Conservation (phyloP, 37 sponge, comb jelly and placozoan species). For the Chondrosia reniformis region DNA sequence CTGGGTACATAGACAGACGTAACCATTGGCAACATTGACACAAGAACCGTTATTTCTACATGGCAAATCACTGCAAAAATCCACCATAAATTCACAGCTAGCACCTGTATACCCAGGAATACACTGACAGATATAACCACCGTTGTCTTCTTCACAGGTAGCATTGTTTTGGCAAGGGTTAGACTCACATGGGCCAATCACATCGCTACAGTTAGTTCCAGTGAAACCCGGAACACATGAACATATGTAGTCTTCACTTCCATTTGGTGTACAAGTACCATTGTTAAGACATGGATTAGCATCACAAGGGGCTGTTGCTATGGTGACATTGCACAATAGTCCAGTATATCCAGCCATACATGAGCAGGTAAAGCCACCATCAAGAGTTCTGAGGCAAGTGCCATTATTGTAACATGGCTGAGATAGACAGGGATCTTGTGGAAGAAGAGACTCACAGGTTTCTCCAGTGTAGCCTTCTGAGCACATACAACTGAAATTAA, state of each 20-base stretch:
- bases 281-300: constrained; percentile 15
- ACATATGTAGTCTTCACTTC: not conserved
- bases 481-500: not conserved
- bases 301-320: constrained; percentile 11
- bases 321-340: not conserved
- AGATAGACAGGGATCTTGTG: constrained; percentile 16
- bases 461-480: constrained; percentile 14
- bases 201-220: not conserved
- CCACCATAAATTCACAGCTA: not conserved
- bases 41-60: constrained; percentile 17
- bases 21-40: constrained; percentile 7
- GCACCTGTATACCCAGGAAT: constrained; percentile 15
- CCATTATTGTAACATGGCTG: constrained; percentile 25
- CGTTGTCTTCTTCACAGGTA: not conserved
- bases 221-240: not conserved
- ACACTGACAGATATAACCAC: constrained; percentile 18
- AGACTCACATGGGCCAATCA: not conserved
- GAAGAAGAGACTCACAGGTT: not conserved
- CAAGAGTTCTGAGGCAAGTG: constrained; percentile 8
- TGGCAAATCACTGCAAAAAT: constrained; percentile 4
- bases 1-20: not conserved
- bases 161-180: constrained; percentile 19
- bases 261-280: constrained; percentile 11
- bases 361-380: not conserved
- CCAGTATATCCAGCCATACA: not conserved